A percentile compares a stretch with the other conserved stretches of the same genome.
phyloP scores from a whole-genome alignment of 2,113 vertebrate genomes.

The Neopipo cinnamomea region DNA sequence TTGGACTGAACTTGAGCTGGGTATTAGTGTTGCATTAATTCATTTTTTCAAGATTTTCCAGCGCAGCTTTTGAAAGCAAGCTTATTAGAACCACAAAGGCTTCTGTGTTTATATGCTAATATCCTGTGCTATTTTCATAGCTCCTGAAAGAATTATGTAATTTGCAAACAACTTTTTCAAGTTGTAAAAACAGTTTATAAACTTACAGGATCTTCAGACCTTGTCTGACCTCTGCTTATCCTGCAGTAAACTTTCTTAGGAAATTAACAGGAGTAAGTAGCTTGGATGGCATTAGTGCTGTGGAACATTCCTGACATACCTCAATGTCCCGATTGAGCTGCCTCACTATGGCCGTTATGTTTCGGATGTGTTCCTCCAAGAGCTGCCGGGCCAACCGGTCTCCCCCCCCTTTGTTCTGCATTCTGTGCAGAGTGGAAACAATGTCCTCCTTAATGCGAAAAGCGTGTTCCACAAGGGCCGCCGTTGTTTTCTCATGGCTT shows the following conservation, averaged over 20 bases:
- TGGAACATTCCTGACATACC: conserved; percentile 50
- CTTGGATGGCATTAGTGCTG: neutral
- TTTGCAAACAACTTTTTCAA: conserved; percentile 47
- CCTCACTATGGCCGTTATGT: conserved; percentile 79
- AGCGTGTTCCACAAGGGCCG: conserved; percentile 76
- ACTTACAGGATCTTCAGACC: conserved; percentile 19
- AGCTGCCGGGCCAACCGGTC: conserved; percentile 78
- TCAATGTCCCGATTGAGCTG: conserved; percentile 80
- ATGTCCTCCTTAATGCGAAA: conserved; percentile 81
- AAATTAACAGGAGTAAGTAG: neutral
- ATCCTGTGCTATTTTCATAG: conserved; percentile 22
- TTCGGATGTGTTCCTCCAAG: conserved; percentile 80
- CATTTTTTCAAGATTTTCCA: conserved; percentile 25
- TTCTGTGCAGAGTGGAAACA: conserved; percentile 75
- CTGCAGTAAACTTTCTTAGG: neutral
- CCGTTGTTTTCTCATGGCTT: conserved; percentile 77
- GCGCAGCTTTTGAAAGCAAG: conserved; percentile 18
- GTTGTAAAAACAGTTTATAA: conserved; percentile 19
- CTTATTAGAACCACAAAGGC: conserved; percentile 31
- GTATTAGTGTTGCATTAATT: neutral
- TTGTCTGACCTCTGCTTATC: neutral
- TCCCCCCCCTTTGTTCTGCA: conserved; percentile 78
- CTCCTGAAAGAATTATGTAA: neutral
- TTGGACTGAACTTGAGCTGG: conserved; percentile 32
- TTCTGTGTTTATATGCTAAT: conserved; percentile 51